These are phyloP conservation scores for Muscicapa adusta DNA, from an alignment of 2,113 vertebrate species.

Conservation along the genomic window DNA sequence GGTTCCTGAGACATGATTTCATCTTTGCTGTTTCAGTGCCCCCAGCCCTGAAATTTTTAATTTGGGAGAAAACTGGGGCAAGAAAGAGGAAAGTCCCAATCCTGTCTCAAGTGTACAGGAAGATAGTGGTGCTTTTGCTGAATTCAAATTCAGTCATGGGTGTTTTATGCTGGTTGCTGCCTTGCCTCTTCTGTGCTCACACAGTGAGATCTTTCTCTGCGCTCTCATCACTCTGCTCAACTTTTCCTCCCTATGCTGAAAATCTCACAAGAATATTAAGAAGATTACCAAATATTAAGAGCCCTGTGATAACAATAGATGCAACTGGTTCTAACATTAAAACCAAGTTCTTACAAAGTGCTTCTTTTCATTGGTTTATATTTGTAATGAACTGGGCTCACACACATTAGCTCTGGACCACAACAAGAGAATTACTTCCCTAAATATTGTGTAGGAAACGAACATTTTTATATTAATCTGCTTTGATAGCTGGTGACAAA, in stretches of 20 bases:
- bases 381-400: background rate
- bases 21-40: background rate
- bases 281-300: background rate
- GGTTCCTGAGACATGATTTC: background rate
- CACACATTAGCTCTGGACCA: background rate
- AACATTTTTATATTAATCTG: background rate
- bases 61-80: background rate
- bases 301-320: background rate
- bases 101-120: background rate
- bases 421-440: background rate
- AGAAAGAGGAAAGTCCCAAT: background rate
- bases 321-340: background rate
- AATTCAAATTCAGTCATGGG: background rate
- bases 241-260: background rate
- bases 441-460: background rate
- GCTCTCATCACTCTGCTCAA: fast-evolving
- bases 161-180: background rate
- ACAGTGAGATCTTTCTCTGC: background rate
- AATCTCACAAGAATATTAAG: background rate
- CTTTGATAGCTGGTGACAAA: background rate
- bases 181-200: background rate
- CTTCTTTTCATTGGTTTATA: background rate
- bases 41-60: background rate
- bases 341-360: background rate
- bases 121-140: background rate